These are phyloP conservation scores for Calidris pygmaea DNA, from an alignment of 2,113 vertebrate species.

Conservation along the genomic window DNA sequence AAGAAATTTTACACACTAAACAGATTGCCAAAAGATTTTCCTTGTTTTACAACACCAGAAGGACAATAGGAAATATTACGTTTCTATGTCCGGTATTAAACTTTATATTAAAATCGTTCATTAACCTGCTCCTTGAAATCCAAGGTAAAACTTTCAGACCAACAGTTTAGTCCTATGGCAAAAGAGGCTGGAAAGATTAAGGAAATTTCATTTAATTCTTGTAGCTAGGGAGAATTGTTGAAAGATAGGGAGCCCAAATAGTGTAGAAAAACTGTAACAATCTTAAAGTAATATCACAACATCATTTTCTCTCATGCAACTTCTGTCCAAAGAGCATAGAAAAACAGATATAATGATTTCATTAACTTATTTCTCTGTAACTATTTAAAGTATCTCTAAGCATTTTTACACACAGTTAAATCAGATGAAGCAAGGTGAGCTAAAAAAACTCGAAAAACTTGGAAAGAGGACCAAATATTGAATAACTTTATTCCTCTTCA, in stretches of 20 bases:
- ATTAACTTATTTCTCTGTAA: neutral
- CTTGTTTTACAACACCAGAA: neutral
- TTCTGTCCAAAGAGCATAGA: too few relatives aligned
- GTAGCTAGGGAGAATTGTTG: neutral
- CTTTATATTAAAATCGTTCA: neutral
- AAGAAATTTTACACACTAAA: neutral
- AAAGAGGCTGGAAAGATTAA: constrained; percentile 17
- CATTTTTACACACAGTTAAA: neutral
- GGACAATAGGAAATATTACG: neutral
- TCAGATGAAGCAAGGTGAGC: neutral
- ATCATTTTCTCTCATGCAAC: neutral
- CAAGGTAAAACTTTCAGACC: constrained; percentile 12
- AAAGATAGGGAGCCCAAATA: neutral
- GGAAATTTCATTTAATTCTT: constrained; percentile 29
- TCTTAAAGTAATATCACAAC: neutral
- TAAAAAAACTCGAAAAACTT: neutral
- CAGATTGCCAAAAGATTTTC: neutral
- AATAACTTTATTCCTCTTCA: neutral
- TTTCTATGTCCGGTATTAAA: neutral
- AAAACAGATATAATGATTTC: neutral
- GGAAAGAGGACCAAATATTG: neutral
- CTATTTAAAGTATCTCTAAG: neutral
- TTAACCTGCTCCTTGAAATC: neutral
- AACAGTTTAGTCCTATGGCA: neutral
- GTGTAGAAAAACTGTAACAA: neutral